phyloP scores from a whole-genome alignment of 37 sponge, comb jelly and placozoan genomes.

The Theonella swinhoei region DNA sequence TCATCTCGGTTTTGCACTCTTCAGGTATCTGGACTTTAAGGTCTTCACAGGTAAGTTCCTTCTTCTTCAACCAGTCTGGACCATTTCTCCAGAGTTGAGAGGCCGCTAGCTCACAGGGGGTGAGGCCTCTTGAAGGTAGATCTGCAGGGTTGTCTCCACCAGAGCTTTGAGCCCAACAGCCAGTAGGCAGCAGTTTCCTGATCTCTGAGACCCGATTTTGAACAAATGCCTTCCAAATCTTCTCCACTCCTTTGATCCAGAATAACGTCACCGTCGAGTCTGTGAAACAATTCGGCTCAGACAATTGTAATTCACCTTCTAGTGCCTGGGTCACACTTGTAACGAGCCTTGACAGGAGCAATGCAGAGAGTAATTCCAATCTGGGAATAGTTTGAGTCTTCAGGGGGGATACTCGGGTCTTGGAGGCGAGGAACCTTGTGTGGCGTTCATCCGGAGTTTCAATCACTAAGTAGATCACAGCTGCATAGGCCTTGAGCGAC shows the following conservation, averaged over 20 bases:
- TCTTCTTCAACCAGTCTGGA: constrained; percentile 20
- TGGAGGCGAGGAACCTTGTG: constrained; percentile 20
- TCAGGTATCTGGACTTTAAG: constrained; percentile 11
- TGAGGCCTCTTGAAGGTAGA: constrained; percentile 27
- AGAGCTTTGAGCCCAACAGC: constrained; percentile 11
- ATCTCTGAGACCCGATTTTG: constrained; percentile 29
- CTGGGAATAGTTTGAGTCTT: constrained; percentile 31
- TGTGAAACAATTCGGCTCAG: not conserved
- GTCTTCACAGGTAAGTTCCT: not conserved
- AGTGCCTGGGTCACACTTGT: constrained; percentile 1
- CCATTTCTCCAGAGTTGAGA: constrained; percentile 20
- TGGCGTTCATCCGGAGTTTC: not conserved
- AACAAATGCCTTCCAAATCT: constrained; percentile 30
- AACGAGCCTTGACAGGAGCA: constrained; percentile 31
- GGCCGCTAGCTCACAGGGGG: not conserved
- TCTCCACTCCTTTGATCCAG: constrained; percentile 30
- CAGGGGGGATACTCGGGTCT: constrained; percentile 27
- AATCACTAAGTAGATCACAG: constrained; percentile 1
- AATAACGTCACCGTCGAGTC: constrained; percentile 32
- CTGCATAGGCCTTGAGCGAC: constrained; percentile 21
- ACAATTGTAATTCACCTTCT: not conserved
- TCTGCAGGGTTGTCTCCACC: constrained; percentile 33
- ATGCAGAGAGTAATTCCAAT: constrained; percentile 31
- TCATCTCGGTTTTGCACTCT: constrained; percentile 11
- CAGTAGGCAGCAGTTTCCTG: constrained; percentile 3